A percentile compares a stretch with the other conserved stretches of the same genome.
phyloP scores from a whole-genome alignment of 2,797 vertebrate genomes.

The Botia kubotai region DNA sequence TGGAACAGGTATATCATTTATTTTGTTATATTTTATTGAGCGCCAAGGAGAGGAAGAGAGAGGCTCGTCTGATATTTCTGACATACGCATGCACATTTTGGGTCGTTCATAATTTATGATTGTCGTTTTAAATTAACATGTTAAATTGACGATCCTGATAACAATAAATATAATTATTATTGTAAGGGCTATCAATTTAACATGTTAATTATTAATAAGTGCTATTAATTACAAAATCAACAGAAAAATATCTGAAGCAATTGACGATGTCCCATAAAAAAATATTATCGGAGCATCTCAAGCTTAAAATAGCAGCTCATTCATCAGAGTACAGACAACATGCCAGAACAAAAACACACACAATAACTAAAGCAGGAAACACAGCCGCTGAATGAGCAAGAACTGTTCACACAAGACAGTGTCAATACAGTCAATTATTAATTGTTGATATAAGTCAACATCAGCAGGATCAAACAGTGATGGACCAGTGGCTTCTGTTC shows the following conservation, averaged over 20 bases:
- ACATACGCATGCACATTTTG: not conserved
- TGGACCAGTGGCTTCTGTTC: too few species aligned
- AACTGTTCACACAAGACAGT: too few species aligned
- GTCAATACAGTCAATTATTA: too few species aligned
- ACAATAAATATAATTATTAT: not conserved
- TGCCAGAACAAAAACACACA: too few species aligned
- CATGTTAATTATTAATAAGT: not conserved
- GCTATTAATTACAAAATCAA: not conserved
- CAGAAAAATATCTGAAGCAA: not conserved
- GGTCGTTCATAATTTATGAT: not conserved
- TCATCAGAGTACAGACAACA: too few species aligned
- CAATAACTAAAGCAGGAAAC: too few species aligned
- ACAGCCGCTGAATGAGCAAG: too few species aligned
- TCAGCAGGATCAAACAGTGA: too few species aligned
- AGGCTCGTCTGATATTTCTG: not conserved
- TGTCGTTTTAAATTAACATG: not conserved
- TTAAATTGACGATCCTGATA: not conserved
- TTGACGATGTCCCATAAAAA: too few species aligned
- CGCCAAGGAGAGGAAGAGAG: not conserved
- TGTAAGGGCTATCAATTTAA: not conserved
- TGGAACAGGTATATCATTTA: not conserved
- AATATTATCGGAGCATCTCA: not conserved
- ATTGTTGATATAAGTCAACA: too few species aligned
- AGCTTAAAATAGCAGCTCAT: too few species aligned
- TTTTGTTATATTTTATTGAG: conserved; percentile 8